Percentiles rank a stretch among this genome's conserved stretches.
Conservation (phyloP, 2,888 invertebrate species). For the Callyntrura guangdongensis region DNA sequence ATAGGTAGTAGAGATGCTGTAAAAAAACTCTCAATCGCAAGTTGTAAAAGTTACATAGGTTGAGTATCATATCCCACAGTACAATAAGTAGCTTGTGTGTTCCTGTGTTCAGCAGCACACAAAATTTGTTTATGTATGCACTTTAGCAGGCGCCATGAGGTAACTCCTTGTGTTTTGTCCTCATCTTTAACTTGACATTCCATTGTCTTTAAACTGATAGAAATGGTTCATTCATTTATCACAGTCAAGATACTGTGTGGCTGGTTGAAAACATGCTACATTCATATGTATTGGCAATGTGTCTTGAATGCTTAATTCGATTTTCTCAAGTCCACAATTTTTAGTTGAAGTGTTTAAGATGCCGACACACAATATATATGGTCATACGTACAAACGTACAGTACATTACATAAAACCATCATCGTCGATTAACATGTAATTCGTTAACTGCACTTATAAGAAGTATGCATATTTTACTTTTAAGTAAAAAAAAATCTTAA, state of each 20-base stretch:
- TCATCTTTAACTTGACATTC: conserved; percentile 2
- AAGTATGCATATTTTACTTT: too few relatives aligned
- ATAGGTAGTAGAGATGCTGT: conserved; percentile 60
- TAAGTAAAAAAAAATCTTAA: too few relatives aligned
- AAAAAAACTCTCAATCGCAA: conserved; percentile 10
- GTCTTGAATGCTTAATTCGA: too few relatives aligned
- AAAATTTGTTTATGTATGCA: background rate
- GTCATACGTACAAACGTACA: too few relatives aligned
- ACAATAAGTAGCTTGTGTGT: background rate
- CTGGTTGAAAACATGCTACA: background rate
- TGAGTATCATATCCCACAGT: background rate
- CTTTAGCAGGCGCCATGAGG: background rate
- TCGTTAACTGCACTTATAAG: too few relatives aligned
- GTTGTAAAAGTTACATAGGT: background rate
- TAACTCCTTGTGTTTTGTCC: background rate
- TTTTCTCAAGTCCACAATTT: too few relatives aligned
- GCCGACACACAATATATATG: too few relatives aligned
- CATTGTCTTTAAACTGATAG: background rate
- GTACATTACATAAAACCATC: too few relatives aligned
- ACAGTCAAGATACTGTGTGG: background rate
- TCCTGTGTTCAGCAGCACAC: background rate
- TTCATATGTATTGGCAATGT: background rate
- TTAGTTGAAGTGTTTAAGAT: too few relatives aligned
- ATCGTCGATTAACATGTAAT: too few relatives aligned
- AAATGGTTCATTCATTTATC: background rate